Conservation (phyloP, 2,888 invertebrate genomes). For the Neuroscelio doddi region DNA sequence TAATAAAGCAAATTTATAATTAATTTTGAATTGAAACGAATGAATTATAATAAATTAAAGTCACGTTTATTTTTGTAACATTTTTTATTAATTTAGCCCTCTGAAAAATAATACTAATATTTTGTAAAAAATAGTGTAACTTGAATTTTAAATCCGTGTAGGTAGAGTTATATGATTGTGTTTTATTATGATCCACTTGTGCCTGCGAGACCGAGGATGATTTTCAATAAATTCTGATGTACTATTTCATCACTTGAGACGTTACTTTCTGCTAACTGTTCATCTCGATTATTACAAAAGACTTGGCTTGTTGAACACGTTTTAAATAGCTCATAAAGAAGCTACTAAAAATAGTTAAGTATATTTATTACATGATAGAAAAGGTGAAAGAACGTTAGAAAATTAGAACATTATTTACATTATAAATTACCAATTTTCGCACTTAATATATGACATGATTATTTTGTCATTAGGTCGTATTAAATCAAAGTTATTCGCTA, state of each 20-base stretch:
- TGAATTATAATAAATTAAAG: too few species aligned
- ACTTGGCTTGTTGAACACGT: slow-evolving; percentile 39
- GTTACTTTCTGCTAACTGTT: slow-evolving; percentile 44
- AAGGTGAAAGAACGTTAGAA: slow-evolving; percentile 28
- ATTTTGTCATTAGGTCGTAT: too few species aligned
- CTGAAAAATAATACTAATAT: too few species aligned
- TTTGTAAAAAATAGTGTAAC: slow-evolving; percentile 17
- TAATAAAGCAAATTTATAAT: too few species aligned
- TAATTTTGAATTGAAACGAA: too few species aligned
- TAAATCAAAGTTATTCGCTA: too few species aligned
- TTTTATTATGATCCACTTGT: slow-evolving; percentile 34
- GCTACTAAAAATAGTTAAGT: slow-evolving; percentile 25
- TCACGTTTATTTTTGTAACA: too few species aligned
- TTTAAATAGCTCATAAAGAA: slow-evolving; percentile 42
- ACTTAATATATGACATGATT: too few species aligned
- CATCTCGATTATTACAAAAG: slow-evolving; percentile 41
- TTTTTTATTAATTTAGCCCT: too few species aligned
- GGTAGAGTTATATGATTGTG: slow-evolving; percentile 26
- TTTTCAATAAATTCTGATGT: slow-evolving; percentile 43
- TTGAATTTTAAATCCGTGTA: slow-evolving; percentile 25
- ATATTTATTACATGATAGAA: slow-evolving; percentile 30
- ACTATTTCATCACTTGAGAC: slow-evolving; percentile 41
- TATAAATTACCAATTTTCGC: slow-evolving; percentile 9
- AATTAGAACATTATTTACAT: slow-evolving; percentile 29
- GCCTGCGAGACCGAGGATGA: slow-evolving; percentile 24